phyloP scores from a whole-genome alignment of 2,888 invertebrate species.

The Ophraella communa region DNA sequence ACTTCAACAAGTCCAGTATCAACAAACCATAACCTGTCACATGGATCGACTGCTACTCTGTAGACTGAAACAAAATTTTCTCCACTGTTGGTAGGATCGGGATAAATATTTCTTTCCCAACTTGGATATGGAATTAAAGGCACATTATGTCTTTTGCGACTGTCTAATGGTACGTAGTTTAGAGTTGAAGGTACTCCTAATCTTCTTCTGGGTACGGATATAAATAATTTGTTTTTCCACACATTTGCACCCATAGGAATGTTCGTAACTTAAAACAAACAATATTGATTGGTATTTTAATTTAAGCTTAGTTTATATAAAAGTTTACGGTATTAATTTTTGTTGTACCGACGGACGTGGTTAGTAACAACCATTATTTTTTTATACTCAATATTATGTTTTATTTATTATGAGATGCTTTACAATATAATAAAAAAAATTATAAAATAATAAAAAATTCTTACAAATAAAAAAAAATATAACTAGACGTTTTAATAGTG shows the following conservation, averaged over 20 bases:
- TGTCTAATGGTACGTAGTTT: slow-evolving; percentile 57
- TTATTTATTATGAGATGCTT: too few relatives aligned
- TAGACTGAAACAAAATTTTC: slow-evolving; percentile 70
- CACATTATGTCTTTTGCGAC: slow-evolving; percentile 59
- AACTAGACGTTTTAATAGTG: too few relatives aligned
- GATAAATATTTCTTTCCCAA: slow-evolving; percentile 68
- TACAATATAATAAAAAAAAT: too few relatives aligned
- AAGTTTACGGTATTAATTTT: too few relatives aligned
- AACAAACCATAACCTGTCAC: slow-evolving; percentile 79
- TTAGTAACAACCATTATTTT: too few relatives aligned
- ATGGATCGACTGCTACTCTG: slow-evolving; percentile 72
- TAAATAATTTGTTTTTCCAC: slow-evolving; percentile 70
- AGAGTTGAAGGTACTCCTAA: slow-evolving; percentile 64
- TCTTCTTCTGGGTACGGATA: slow-evolving; percentile 76
- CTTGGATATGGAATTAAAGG: slow-evolving; percentile 65
- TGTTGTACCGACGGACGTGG: too few relatives aligned
- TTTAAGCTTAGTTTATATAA: too few relatives aligned
- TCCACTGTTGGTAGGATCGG: slow-evolving; percentile 34
- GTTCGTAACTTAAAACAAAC: slow-evolving; percentile 62
- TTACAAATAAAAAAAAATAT: too few relatives aligned
- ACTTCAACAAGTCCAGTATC: slow-evolving; percentile 78
- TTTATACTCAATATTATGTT: too few relatives aligned
- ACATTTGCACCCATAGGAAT: slow-evolving; percentile 72
- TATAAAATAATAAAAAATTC: too few relatives aligned
- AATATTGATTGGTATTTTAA: too few relatives aligned